Conservation (phyloP, 2,797 vertebrate species). For the Chelonia mydas region DNA sequence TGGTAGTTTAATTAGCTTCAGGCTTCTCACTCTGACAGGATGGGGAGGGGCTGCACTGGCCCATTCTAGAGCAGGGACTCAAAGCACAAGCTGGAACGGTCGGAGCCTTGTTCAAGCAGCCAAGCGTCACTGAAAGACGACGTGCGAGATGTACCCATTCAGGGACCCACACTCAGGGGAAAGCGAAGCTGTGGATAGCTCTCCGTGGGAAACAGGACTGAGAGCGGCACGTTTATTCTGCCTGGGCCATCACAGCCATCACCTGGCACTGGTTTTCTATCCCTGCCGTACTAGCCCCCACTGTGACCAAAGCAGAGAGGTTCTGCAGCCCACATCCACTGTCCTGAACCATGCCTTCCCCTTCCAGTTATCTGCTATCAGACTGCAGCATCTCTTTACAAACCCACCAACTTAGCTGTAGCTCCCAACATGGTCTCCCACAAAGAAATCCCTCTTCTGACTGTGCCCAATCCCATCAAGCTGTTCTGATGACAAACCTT, state of each 20-base stretch:
- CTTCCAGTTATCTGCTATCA: neutral
- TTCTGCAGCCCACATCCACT: neutral
- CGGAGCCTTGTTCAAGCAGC: neutral
- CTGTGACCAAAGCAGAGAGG: neutral
- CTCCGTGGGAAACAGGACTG: neutral
- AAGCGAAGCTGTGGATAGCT: too few relatives aligned
- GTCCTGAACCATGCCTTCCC: neutral
- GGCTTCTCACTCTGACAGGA: neutral
- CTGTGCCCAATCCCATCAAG: fast-evolving
- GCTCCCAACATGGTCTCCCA: neutral
- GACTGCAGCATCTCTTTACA: neutral
- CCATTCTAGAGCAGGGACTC: neutral
- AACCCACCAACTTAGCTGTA: too few relatives aligned
- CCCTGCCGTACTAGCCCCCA: fast-evolving
- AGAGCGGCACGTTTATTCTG: fast-evolving
- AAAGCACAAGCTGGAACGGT: neutral
- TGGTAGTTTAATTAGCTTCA: neutral
- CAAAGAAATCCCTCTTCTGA: neutral
- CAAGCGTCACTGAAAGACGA: too few relatives aligned
- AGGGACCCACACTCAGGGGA: neutral
- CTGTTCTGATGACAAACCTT: neutral
- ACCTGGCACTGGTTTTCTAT: fast-evolving
- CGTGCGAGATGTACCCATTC: neutral
- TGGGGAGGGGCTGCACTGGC: too few relatives aligned
- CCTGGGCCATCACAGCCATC: neutral